Conservation (phyloP, 2,113 vertebrate species). For the Oryzias celebensis region DNA sequence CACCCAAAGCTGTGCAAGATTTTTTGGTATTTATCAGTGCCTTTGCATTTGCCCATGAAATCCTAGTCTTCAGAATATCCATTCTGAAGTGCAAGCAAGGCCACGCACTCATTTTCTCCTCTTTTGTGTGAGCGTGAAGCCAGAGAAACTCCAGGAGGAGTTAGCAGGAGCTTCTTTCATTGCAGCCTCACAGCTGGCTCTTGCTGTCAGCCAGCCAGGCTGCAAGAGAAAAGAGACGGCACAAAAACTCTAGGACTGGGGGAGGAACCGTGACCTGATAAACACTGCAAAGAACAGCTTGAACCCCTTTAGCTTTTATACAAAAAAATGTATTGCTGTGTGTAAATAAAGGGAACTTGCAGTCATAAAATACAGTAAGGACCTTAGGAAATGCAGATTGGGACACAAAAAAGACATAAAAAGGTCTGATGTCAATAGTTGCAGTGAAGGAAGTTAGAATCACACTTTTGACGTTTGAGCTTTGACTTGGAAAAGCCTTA, state of each 20-base stretch:
- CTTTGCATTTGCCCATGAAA: conserved; percentile 7
- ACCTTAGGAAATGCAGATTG: no score
- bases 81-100: neutral
- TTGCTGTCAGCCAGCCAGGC: conserved; percentile 26
- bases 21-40: conserved; percentile 9
- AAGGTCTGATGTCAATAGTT: no score
- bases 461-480: no score
- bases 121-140: conserved; percentile 29
- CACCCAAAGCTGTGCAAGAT: conserved; percentile 12
- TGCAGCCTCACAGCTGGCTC: conserved; percentile 57
- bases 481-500: no score
- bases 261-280: conserved; percentile 24
- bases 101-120: neutral
- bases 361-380: neutral
- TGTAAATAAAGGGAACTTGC: conserved; percentile 5
- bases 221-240: conserved; percentile 18
- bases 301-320: neutral
- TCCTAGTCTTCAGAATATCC: conserved; percentile 12
- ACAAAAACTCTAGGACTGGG: conserved; percentile 11
- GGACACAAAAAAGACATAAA: no score
- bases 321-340: neutral
- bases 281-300: conserved; percentile 16
- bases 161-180: conserved; percentile 56
- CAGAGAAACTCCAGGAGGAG: conserved; percentile 43
- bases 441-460: no score